phyloP scores from a whole-genome alignment of 2,113 vertebrate species.

The Eleginops maclovinus region DNA sequence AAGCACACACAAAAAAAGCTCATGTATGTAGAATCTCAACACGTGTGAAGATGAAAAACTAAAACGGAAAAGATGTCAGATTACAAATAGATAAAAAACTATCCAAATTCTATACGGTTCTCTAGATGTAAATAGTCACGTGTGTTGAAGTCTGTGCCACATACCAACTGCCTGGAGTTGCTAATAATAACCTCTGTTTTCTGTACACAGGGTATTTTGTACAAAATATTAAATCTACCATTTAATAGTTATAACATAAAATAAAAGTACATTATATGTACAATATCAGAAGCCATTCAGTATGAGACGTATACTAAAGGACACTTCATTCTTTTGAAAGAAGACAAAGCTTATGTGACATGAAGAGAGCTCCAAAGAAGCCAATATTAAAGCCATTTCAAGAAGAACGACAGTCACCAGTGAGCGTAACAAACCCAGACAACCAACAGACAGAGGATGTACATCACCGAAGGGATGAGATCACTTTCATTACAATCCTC shows the following conservation, averaged over 20 bases:
- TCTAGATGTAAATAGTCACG: conserved; percentile 77
- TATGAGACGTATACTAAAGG: conserved; percentile 92
- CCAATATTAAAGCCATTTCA: conserved; percentile 84
- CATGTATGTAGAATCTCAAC: conserved; percentile 76
- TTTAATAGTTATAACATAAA: conserved; percentile 96
- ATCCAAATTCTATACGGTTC: conserved; percentile 70
- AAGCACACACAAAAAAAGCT: conserved; percentile 82
- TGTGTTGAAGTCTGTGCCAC: conserved; percentile 77
- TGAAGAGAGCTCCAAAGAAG: conserved; percentile 79
- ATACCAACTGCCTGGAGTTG: conserved; percentile 75
- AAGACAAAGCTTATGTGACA: conserved; percentile 78
- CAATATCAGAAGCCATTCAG: conserved; percentile 93
- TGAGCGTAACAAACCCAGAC: background rate
- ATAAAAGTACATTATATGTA: conserved; percentile 98
- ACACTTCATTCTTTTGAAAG: conserved; percentile 86
- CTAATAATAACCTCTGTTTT: conserved; percentile 83
- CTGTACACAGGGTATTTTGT: conserved; percentile 95
- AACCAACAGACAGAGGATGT: background rate
- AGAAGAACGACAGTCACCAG: conserved; percentile 88
- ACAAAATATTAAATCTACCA: conserved; percentile 99
- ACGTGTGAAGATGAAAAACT: conserved; percentile 70
- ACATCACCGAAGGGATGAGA: conserved; percentile 7
- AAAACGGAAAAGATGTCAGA: conserved; percentile 61
- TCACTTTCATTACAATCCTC: conserved; percentile 13
- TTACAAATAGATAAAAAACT: conserved; percentile 80